Evolutionary conservation across 2,797 vertebrate genomes (phyloP), one percentile per base, ranked within the genome.

Genomic region (Leucoraja ocellata): DNA sequence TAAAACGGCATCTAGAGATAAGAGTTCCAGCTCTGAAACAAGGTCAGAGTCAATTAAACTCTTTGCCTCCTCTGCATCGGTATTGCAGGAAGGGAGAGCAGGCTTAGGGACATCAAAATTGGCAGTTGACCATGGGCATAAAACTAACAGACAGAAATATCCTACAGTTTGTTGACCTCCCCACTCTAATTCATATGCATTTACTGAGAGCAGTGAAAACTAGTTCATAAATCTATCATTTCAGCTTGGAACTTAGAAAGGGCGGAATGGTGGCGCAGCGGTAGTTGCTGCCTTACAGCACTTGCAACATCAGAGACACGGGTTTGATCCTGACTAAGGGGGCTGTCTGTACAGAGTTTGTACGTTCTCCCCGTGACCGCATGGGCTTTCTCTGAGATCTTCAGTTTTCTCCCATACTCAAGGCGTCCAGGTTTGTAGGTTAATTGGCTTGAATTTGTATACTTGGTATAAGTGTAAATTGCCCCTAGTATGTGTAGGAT

Each of bases 221-320:
- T 88, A 88, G 65, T 88, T 88, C 84, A 36, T 88, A 36, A 88
- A 88, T 36, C n/a, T 63, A 86, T 28, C 58, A 28, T 86, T 86
- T 32, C 61, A 88, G 63, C 61, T 32, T 54, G 3, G 46, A 54
- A 54, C 4, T 6, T 54, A 54, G 4, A 54, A 5, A 5, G 46
- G 46, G 46, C 4, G 46, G 46, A 4, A 54, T 54, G 46, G 46
- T 54, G 4, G 46, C 46, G 46, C 4, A 54, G 46, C 4, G 4
- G 4, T 54, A 5, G 46, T 54, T 54, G 4, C 46, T 54, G 46
- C 46, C 46, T 54, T 54, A 54, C 46, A 54, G 46, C 4, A 4
- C 46, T 54, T 54, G 46, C 46, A 54, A 54, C 46, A 6, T 54
- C 46, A 54, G 46, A 54, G 46, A 54, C 46, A 0, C 4, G 46